Conservation (phyloP, 2,797 vertebrate species). For the Oryzias dopingdopingensis region DNA sequence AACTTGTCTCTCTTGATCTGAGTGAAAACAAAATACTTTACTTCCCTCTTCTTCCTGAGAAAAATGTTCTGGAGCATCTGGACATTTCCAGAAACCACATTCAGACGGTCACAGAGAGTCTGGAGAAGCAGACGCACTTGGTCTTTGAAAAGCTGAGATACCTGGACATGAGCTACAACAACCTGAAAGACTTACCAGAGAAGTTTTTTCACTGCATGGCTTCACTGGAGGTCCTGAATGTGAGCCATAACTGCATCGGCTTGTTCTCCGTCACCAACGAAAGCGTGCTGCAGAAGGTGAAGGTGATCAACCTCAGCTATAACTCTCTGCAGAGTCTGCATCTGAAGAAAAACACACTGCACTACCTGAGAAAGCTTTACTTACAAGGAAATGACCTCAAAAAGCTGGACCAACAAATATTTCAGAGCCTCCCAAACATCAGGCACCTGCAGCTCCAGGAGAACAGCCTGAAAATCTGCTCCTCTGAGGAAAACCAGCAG, state of each 20-base stretch:
- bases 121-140: conserved; percentile 42
- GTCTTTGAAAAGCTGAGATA: conserved; percentile 68
- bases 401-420: conserved; percentile 72
- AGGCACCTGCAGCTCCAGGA: conserved; percentile 80
- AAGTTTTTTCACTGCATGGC: conserved; percentile 79
- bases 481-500: conserved; percentile 30
- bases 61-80: conserved; percentile 81
- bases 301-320: conserved; percentile 82
- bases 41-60: conserved; percentile 83
- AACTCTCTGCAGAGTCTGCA: conserved; percentile 83
- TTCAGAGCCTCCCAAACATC: conserved; percentile 79
- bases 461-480: conserved; percentile 84
- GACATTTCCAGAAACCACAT: conserved; percentile 89
- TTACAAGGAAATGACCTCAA: conserved; percentile 82
- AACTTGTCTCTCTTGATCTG: conserved; percentile 83
- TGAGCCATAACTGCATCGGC: conserved; percentile 89
- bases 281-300: conserved; percentile 67
- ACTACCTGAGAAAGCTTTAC: conserved; percentile 76
- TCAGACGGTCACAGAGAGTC: conserved; percentile 63
- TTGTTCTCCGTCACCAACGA: conserved; percentile 61
- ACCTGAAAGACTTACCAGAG: conserved; percentile 79
- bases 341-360: conserved; percentile 61
- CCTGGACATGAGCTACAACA: conserved; percentile 93
- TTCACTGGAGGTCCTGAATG: conserved; percentile 84
- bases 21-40: conserved; percentile 87